phyloP scores from a whole-genome alignment of 2,113 vertebrate genomes.

The Odobenus rosmarus region DNA sequence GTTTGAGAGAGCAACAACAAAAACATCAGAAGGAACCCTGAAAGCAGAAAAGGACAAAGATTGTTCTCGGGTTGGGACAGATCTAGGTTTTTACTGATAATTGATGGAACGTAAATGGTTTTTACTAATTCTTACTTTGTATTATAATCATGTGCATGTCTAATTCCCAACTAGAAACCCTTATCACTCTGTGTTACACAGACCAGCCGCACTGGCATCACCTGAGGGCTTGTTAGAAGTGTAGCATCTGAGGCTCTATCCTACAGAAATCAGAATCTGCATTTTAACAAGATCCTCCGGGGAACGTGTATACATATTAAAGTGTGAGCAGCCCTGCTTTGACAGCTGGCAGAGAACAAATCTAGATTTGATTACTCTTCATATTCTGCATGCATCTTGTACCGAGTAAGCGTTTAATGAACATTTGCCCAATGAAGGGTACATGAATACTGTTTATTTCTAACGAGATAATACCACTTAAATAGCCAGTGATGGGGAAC shows the following conservation, averaged over 20 bases:
- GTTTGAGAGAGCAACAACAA: neutral
- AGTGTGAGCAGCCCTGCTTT: neutral
- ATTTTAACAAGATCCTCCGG: neutral
- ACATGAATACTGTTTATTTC: neutral
- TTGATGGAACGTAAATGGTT: neutral
- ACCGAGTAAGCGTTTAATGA: neutral
- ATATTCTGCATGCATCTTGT: neutral
- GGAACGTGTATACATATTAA: neutral
- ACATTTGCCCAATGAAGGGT: neutral
- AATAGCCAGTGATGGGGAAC: neutral
- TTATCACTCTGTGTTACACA: neutral
- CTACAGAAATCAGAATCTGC: neutral
- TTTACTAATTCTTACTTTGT: neutral
- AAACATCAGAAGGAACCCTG: neutral
- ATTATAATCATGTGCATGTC: neutral
- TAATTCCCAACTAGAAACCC: neutral
- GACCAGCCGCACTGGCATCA: neutral
- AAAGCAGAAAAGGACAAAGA: neutral
- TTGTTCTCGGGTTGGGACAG: neutral
- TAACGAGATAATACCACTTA: neutral
- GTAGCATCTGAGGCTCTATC: neutral
- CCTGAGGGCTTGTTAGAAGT: neutral
- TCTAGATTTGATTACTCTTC: neutral
- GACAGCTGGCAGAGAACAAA: neutral
- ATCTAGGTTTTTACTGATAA: neutral